Evolutionary conservation across 1,140 invertebrate species (phyloP), one percentile per base, ranked within the genome.

Genomic region (Ptiloglossa arizonensis): DNA sequence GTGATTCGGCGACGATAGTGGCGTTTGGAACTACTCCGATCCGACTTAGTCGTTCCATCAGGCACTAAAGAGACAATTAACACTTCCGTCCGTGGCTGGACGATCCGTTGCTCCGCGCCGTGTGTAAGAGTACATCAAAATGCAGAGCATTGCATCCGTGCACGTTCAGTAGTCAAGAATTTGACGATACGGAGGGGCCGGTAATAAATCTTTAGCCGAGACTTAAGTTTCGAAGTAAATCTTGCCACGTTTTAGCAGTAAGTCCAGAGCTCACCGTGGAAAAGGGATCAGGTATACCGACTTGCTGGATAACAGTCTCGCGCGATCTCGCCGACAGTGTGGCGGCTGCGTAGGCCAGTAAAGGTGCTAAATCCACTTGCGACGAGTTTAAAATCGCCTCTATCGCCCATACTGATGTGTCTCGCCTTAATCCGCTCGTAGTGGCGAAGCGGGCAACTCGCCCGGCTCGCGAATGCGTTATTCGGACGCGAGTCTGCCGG

Each of bases 191-290:
- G 70, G n/a, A 85, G 80, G 74, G 74, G 72, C 29, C 52, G 73
- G 82, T 85, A 79, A 85, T 86, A 93, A 93, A 93, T 93, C 91
- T 90, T 87, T 86, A 87, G 88, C 87, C 87, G 79, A 81, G 90
- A 91, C 89, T 91, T 89, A 92, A 92, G 89, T 92, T 91, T 82
- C 87, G 78, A 85, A 87, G 89, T 91, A 93, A 93, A 92, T 93
- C 92, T 92, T 88, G 77, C 89, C 92, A 92, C 92, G 92, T 93
- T 92, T 92, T 90, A 91, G 90, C 90, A 88, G 86, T 93, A 93
- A 92, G 90, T 92, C 90, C 90, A 77, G 87, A 87, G 87, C 89
- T 93, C 90, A 91, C 90, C 86, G 89, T 79, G 81, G 77, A 80
- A 86, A n/a, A 80, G 87, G 91, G 91, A 92, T 92, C 91, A 92